phyloP scores from a whole-genome alignment of 2,888 invertebrate species.

The Chrysodeixis includens region DNA sequence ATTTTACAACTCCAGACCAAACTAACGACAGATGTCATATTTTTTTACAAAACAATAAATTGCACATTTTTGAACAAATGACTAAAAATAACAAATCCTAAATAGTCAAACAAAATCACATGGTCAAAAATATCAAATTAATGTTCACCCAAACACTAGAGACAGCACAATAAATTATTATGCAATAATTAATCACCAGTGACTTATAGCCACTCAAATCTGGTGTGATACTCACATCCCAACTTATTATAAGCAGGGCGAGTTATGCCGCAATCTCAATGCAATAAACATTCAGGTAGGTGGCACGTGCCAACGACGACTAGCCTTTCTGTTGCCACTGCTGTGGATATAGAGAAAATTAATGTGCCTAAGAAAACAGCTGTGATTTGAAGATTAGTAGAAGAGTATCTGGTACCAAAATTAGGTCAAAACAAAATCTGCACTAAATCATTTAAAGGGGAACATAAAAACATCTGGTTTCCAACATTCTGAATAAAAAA shows the following conservation, averaged over 20 bases:
- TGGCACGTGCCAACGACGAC: slow-evolving; percentile 78
- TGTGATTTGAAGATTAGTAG: not conserved
- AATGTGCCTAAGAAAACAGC: slow-evolving; percentile 51
- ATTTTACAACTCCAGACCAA: too few species aligned
- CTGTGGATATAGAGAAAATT: slow-evolving; percentile 67
- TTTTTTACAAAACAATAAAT: too few species aligned
- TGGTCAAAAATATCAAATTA: too few species aligned
- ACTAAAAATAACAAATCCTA: too few species aligned
- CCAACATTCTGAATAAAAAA: too few species aligned
- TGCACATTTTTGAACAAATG: too few species aligned
- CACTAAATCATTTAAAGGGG: too few species aligned
- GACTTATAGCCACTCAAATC: slow-evolving; percentile 54
- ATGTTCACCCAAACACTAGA: not conserved
- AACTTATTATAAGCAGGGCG: slow-evolving; percentile 73
- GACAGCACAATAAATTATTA: not conserved
- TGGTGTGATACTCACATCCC: slow-evolving; percentile 64
- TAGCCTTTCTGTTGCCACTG: slow-evolving; percentile 59
- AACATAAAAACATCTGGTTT: too few species aligned
- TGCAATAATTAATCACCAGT: not conserved
- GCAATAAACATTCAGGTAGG: slow-evolving; percentile 80
- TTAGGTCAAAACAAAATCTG: too few species aligned
- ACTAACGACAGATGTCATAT: too few species aligned
- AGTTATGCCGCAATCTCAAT: slow-evolving; percentile 82
- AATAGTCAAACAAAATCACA: too few species aligned
- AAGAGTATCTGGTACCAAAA: too few species aligned